phyloP scores from a whole-genome alignment of 1,140 invertebrate genomes.

The Zophobas morio region DNA sequence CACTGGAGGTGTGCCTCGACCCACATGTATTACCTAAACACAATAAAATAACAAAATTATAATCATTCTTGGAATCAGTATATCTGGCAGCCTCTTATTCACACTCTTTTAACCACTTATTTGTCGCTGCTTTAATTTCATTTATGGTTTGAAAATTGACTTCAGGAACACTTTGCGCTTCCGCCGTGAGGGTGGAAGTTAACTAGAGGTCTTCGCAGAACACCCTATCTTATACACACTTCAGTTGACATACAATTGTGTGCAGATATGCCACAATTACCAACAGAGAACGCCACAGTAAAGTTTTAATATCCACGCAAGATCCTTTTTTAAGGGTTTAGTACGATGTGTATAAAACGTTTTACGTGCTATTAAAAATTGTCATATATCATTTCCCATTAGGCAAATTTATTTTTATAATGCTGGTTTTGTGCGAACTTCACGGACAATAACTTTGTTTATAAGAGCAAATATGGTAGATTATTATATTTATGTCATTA shows the following conservation, averaged over 20 bases:
- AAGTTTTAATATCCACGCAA: not conserved
- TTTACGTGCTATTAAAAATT: no score
- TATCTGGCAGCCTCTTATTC: not conserved
- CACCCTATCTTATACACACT: slow-evolving; percentile 18
- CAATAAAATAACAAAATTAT: slow-evolving; percentile 8
- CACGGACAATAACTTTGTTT: no score
- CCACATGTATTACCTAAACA: not conserved
- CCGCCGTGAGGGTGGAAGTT: not conserved
- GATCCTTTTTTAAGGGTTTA: not conserved
- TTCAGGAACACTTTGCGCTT: slow-evolving; percentile 9
- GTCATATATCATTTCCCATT: no score
- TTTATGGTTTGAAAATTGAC: slow-evolving; percentile 41
- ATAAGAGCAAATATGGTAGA: no score
- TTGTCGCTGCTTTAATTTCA: slow-evolving; percentile 45
- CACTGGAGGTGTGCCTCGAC: no score
- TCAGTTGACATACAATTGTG: slow-evolving; percentile 21
- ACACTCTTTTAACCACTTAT: slow-evolving; percentile 21
- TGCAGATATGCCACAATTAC: slow-evolving; percentile 20
- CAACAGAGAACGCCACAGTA: slow-evolving; percentile 19
- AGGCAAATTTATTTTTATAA: no score
- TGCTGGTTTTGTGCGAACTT: no score
- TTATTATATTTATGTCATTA: no score
- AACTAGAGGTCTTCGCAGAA: not conserved
- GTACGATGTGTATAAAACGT: no score
- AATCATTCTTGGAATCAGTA: slow-evolving; percentile 3